These are phyloP conservation scores for Acromyrmex heyeri DNA, from an alignment of 1,140 invertebrate genomes.

Conservation along the genomic window DNA sequence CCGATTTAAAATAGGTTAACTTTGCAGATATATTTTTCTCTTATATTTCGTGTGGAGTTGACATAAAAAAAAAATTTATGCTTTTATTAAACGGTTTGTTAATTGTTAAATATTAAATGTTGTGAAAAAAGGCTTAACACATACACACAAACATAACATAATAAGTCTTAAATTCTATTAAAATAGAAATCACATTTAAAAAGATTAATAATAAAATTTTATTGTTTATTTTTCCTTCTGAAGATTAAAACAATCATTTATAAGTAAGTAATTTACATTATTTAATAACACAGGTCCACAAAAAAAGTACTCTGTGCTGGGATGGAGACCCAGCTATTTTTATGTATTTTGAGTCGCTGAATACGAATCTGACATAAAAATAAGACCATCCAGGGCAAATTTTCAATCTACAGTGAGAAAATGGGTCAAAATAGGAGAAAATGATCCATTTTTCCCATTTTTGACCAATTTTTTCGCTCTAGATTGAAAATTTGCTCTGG, in stretches of 20 bases:
- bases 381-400: too few species aligned
- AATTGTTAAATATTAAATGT: not conserved
- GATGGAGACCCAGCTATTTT: too few species aligned
- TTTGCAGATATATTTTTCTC: not conserved
- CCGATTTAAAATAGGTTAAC: constrained; percentile 6
- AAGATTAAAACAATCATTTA: not conserved
- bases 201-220: not conserved
- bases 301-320: too few species aligned
- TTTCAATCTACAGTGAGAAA: too few species aligned
- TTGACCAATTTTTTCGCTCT: too few species aligned
- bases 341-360: too few species aligned
- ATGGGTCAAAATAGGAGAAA: too few species aligned
- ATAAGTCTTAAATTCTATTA: not conserved
- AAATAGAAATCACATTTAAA: not conserved
- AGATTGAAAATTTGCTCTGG: too few species aligned
- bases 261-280: not conserved
- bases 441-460: too few species aligned
- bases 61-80: not conserved
- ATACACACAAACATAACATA: not conserved
- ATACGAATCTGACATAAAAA: too few species aligned
- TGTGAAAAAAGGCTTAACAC: not conserved
- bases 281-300: not conserved
- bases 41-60: not conserved
- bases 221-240: too few species aligned
- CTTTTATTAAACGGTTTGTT: not conserved